A percentile compares a stretch with the other conserved stretches of the same genome.
Conservation (phyloP, 2,888 invertebrate genomes). For the Cryptophagus acutangulus region DNA sequence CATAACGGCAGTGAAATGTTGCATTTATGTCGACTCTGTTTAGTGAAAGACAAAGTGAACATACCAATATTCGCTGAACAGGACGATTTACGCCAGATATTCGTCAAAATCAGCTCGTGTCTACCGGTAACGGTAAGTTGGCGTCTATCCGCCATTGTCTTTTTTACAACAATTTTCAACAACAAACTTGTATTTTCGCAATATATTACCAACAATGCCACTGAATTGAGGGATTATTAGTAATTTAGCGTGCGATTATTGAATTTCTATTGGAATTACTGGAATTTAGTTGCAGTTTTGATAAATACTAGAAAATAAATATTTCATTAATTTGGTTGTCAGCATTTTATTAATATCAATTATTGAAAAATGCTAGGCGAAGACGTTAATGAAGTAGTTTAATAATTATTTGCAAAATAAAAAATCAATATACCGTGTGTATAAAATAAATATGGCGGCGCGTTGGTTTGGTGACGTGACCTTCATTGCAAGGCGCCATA, state of each 20-base stretch:
- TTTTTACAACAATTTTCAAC: conserved; percentile 36
- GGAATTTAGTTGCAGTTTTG: conserved; percentile 4
- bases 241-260: neutral
- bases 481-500: conserved; percentile 9
- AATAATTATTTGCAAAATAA: no score
- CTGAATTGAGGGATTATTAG: neutral
- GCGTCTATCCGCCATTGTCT: conserved; percentile 36
- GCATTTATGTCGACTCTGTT: conserved; percentile 47
- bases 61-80: conserved; percentile 66
- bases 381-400: no score
- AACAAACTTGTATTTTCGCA: conserved; percentile 26
- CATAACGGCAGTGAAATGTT: conserved; percentile 43
- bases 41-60: conserved; percentile 53
- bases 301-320: no score
- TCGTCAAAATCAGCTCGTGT: conserved; percentile 65
- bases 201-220: conserved; percentile 19
- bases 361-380: no score
- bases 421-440: conserved; percentile 35
- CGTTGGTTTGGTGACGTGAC: conserved; percentile 9
- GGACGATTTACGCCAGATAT: conserved; percentile 57
- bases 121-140: conserved; percentile 67
- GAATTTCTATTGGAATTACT: conserved; percentile 2
- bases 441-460: conserved; percentile 8
- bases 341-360: no score
- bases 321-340: no score